Base-by-base conservation (phyloP, 2,888 invertebrate genomes). In the Tipula lateralis region DNA sequence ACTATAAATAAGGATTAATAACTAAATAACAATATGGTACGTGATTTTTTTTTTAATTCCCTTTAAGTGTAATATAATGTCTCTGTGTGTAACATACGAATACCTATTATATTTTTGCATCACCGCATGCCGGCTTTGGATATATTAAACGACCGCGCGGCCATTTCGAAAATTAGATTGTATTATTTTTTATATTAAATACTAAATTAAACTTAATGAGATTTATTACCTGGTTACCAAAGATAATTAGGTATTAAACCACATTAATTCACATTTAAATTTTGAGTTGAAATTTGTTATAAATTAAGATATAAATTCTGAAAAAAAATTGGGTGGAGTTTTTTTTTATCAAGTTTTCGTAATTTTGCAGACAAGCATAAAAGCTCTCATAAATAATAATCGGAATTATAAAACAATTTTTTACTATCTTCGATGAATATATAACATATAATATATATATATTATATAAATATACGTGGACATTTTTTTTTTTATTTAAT, bases 91-190 rank as follows among this genome's bases (percentile, higher is more conserved):
- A 34, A 19, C n/a, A 19, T 34, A 19, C n/a, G 66, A 24, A 24
- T 9, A 66, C 19, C 9, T 66, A 24, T 66, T 2, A 83, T 19
- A 83, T 83, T 34, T 83, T 82, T 82, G 30, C 82, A 82, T 82
- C 82, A 83, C 83, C 83, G 83, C 83, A 83, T 83, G 83, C 36
- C 83, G 83, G 83, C 83, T 34, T 36, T 30, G 82, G 32, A 82
- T n/a, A 30, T n/a, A 30, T 16, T n/a, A 82, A 30, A 24, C 34
- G 30, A 83, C 34, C 34, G 83, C 34, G 83, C 83, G 83, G 83
- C 83, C 83, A 83, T 83, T 83, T 32, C 83, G 30, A 34, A 30
- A 66, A 66, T 24, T 66, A 9, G 24, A 66, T 9, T 66, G 24
- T 66, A 66, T n/a, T n/a, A 24, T 66, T 66, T 24, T 9, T 66